Evolutionary conservation across 2,113 vertebrate genomes (phyloP), one percentile per base, ranked within the genome.

Genomic region (Brevimyrus niger): DNA sequence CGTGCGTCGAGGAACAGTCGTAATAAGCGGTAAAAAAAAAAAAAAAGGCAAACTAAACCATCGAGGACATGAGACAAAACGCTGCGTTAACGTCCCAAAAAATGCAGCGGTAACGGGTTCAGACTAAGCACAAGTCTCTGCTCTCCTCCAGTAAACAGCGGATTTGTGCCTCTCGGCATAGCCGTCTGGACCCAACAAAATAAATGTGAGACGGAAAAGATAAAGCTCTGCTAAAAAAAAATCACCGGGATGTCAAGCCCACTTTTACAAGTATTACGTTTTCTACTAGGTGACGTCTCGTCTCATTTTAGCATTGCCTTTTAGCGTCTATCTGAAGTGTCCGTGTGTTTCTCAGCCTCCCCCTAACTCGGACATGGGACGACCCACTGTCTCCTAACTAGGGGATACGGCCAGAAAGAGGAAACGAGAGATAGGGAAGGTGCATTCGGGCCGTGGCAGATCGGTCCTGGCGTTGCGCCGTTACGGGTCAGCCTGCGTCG

Each of bases 371-470:
- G 13, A 2, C 23, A 1, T 50, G 31, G 23, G 44, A 27, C 23
- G 23, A 23, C 83, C 47, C 44, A 23, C 9, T 84, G 27, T 50
- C 47, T 86, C n/a, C 83, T n/a, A 48, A 13, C 46, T 17, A 27
- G 19, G 47, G 27, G 9, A 11, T 46, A 55, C n/a, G 4, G 15
- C 42, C 38, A 19, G 13, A 48, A 5, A 9, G 0, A 87, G 93
- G 84, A 94, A 93, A 2, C 53, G 94, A 87, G 86, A 73, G 44
- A 13, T 31, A 0, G 94, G 95, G 94, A 73, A 82, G 53, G 27
- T 35, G 27, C 3, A 73, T 76, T 48, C 19, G 3, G 48, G 48
- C 31, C 17, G 31, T 31, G 44, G 46, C 1, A 89, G 76, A 44
- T 55, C 9, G 46, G 46, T 53, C 8, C 42, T 61, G 35, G 50